phyloP scores from a whole-genome alignment of 2,888 invertebrate species.

The Drosophila picticornis region DNA sequence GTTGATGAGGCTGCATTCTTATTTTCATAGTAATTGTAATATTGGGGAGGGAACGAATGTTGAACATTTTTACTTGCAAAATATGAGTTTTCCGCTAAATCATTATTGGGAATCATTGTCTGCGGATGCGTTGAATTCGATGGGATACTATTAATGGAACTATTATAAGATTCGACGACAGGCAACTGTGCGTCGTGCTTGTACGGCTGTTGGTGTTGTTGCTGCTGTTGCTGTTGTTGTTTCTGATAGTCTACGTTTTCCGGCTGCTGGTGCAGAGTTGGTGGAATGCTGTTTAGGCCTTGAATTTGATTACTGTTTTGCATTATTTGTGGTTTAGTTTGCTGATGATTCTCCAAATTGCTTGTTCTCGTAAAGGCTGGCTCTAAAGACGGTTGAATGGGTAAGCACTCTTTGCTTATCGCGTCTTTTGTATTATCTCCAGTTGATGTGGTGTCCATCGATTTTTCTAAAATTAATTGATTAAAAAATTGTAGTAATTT shows the following conservation, averaged over 20 bases:
- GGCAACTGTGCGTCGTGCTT: constrained; percentile 67
- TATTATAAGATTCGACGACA: constrained; percentile 56
- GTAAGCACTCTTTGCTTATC: constrained; percentile 32
- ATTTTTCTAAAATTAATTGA: constrained; percentile 34
- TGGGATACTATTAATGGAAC: constrained; percentile 54
- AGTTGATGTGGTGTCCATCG: constrained; percentile 28
- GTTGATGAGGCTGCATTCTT: constrained; percentile 68
- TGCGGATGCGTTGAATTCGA: constrained; percentile 60
- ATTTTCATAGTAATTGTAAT: constrained; percentile 77
- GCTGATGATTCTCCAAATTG: constrained; percentile 23
- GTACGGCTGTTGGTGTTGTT: constrained; percentile 32
- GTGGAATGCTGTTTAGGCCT: constrained; percentile 26
- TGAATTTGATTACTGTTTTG: constrained; percentile 40
- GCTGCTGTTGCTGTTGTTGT: constrained; percentile 26
- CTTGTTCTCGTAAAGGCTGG: constrained; percentile 24
- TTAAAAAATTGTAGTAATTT: not conserved
- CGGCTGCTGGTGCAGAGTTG: constrained; percentile 32
- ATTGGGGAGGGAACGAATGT: constrained; percentile 73
- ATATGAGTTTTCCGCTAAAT: constrained; percentile 60
- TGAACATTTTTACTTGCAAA: constrained; percentile 70
- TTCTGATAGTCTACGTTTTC: constrained; percentile 46
- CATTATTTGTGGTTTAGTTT: constrained; percentile 36
- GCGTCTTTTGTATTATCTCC: constrained; percentile 27
- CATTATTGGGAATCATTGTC: constrained; percentile 42
- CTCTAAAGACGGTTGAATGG: constrained; percentile 17